Evolutionary conservation across 2,797 vertebrate genomes (phyloP).

Genomic region (Gymnopithys bicolor): DNA sequence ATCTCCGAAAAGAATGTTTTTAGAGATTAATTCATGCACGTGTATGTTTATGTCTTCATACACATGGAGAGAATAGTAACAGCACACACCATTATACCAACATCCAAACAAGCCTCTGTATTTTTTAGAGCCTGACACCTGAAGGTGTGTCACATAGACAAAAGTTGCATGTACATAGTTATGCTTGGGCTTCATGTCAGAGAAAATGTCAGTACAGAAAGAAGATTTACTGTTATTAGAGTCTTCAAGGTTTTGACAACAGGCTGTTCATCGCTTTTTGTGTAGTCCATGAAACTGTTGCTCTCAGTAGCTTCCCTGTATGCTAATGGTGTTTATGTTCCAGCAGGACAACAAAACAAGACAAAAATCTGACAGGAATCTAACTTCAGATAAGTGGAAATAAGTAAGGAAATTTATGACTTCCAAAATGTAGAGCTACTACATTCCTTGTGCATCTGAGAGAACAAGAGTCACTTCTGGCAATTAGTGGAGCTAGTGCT

Average conservation of each 20-base stretch:
- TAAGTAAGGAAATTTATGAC: neutral
- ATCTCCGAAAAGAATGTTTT: neutral
- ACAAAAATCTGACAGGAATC: neutral
- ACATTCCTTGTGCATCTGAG: neutral
- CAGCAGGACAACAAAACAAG: neutral
- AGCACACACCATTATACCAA: neutral
- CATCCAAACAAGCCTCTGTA: neutral
- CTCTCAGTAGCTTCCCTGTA: neutral
- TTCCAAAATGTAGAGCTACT: neutral
- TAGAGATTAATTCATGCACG: fast-evolving
- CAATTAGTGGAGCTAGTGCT: neutral
- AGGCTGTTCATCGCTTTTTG: neutral
- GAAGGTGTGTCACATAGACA: fast-evolving
- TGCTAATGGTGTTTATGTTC: neutral
- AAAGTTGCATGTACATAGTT: neutral
- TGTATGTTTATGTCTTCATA: neutral
- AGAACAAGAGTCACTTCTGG: neutral
- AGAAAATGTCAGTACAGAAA: neutral
- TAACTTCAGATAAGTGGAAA: neutral
- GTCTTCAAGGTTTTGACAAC: neutral
- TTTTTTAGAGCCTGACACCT: neutral
- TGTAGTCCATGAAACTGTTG: neutral
- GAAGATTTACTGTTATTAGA: neutral
- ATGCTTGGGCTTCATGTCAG: neutral
- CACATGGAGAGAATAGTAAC: neutral